Evolutionary conservation across 2,113 vertebrate genomes (phyloP).

Genomic region (Baryphthengus martii): DNA sequence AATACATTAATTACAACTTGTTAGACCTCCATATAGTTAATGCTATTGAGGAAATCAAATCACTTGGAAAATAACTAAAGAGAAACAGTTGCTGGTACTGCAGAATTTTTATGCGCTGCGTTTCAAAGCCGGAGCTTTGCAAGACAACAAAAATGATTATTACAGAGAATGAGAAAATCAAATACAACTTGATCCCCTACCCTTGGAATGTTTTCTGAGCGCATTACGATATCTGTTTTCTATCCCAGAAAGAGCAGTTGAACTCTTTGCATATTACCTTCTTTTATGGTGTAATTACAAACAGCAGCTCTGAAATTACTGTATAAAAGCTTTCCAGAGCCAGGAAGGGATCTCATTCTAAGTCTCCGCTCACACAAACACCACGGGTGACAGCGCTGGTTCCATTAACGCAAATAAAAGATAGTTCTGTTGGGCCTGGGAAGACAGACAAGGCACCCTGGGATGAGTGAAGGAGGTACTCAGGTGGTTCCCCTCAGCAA

Average conservation of each 20-base stretch:
- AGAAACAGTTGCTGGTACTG: not conserved
- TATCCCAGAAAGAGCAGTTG: not conserved
- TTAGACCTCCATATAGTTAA: constrained; percentile 20
- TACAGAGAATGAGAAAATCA: constrained; percentile 28
- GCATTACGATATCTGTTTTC: not conserved
- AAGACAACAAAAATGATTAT: constrained; percentile 33
- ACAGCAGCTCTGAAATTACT: not conserved
- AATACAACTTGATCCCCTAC: not conserved
- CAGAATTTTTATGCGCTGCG: not conserved
- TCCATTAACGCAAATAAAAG: not conserved
- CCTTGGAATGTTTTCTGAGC: constrained; percentile 7
- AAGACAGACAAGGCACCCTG: not conserved
- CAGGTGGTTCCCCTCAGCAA: accelerated
- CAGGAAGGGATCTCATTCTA: not conserved
- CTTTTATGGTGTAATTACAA: constrained; percentile 25
- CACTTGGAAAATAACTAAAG: constrained; percentile 59
- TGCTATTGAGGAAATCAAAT: constrained; percentile 58
- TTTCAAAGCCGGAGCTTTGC: constrained; percentile 5
- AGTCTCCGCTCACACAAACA: not conserved
- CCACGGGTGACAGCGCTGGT: accelerated
- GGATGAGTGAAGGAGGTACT: not conserved
- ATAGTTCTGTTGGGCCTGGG: not conserved
- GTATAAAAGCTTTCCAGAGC: not conserved
- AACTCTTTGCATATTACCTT: not conserved
- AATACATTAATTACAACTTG: constrained; percentile 58